Conservation (phyloP, 2,113 vertebrate genomes). For the Nothocercus julius region DNA sequence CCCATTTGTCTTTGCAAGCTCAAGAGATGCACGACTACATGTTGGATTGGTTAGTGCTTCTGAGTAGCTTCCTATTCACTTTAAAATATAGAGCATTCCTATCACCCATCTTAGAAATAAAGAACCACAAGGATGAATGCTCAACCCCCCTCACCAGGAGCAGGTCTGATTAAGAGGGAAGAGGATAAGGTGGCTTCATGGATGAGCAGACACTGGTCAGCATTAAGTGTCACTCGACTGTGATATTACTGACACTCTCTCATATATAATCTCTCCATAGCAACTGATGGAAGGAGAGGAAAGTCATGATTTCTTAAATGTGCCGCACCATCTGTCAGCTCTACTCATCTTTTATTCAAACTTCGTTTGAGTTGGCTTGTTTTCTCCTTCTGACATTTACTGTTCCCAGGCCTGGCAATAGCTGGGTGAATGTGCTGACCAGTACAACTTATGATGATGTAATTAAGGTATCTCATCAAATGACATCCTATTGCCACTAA, state of each 20-base stretch:
- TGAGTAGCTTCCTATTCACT: background rate
- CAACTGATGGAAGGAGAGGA: slow-evolving; percentile 39
- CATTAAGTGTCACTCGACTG: background rate
- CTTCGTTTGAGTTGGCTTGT: slow-evolving; percentile 29
- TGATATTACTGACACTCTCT: background rate
- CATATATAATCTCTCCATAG: slow-evolving; percentile 32
- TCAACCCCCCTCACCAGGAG: background rate
- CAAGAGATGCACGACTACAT: background rate
- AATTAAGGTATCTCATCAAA: background rate
- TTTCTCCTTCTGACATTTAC: slow-evolving; percentile 26
- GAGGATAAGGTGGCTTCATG: background rate
- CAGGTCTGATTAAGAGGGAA: background rate
- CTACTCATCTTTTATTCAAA: slow-evolving; percentile 11
- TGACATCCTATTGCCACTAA: background rate
- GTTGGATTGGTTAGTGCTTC: background rate
- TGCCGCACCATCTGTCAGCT: slow-evolving; percentile 49
- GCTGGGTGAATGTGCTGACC: background rate
- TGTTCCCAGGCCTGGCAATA: background rate
- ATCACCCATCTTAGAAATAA: background rate
- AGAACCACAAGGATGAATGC: background rate
- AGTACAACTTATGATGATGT: background rate
- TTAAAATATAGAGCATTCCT: background rate
- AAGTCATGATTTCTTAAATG: slow-evolving; percentile 58
- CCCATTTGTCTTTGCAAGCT: background rate
- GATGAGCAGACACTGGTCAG: background rate